Conservation (phyloP, 2,113 vertebrate genomes). For the Casuarius casuarius region DNA sequence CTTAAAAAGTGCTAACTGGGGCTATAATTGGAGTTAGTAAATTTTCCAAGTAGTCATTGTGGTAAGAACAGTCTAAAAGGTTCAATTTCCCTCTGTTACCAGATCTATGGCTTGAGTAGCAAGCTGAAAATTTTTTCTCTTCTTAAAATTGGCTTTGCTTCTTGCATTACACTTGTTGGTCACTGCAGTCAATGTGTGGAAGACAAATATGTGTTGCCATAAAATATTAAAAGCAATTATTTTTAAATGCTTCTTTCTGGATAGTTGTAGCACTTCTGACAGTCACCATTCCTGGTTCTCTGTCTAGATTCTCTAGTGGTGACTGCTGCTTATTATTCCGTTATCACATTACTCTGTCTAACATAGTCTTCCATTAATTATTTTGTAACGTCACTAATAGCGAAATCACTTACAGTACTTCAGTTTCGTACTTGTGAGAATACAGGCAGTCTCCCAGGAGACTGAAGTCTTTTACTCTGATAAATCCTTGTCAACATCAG, state of each 20-base stretch:
- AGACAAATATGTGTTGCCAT: neutral
- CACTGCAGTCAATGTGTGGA: neutral
- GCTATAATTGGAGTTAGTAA: conserved; percentile 52
- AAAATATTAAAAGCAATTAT: neutral
- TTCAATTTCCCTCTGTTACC: conserved; percentile 62
- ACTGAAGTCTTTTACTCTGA: neutral
- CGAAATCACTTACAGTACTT: neutral
- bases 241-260: neutral
- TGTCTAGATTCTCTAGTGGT: neutral
- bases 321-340: neutral
- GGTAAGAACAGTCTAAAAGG: conserved; percentile 47
- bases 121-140: neutral
- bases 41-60: conserved; percentile 57
- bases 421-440: neutral
- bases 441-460: neutral
- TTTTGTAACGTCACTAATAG: neutral
- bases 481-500: no score
- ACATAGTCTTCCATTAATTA: neutral
- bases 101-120: conserved; percentile 31
- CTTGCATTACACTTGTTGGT: conserved; percentile 27
- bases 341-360: neutral
- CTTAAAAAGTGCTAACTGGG: conserved; percentile 58
- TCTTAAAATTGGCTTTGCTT: conserved; percentile 40
- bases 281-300: neutral
- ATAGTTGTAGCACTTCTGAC: neutral